Conservation (phyloP, 2,113 vertebrate species). For the Bambusicola thoracicus region DNA sequence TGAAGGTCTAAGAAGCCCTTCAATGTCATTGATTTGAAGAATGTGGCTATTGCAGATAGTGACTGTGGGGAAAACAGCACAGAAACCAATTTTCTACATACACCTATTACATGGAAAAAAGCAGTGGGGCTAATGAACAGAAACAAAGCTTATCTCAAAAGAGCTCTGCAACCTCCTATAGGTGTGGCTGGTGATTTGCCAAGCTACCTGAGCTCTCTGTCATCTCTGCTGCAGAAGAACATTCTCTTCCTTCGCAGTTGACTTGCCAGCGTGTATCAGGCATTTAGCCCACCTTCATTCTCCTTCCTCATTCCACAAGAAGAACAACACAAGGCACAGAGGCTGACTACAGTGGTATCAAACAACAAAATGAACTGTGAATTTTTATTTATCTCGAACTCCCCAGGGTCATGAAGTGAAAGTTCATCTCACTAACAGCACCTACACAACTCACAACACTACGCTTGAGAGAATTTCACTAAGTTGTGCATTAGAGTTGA, state of each 20-base stretch:
- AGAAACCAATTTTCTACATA: not conserved
- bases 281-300: rapidly evolving
- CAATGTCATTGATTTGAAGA: rapidly evolving
- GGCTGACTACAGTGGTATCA: not conserved
- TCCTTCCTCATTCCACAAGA: not conserved
- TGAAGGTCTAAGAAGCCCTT: not conserved
- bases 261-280: not conserved
- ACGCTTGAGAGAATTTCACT: not conserved
- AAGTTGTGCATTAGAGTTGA: not conserved
- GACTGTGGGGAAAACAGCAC: not conserved
- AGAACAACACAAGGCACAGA: not conserved
- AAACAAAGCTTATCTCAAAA: not conserved
- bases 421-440: not conserved
- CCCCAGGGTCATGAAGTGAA: not conserved
- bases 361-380: not conserved
- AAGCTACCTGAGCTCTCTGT: not conserved
- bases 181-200: not conserved
- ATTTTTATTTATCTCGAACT: not conserved
- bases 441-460: not conserved
- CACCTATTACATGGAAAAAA: not conserved
- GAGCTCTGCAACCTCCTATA: not conserved
- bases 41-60: not conserved
- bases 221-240: not conserved
- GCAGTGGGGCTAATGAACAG: not conserved
- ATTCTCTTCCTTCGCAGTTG: not conserved